These are phyloP conservation scores for Betta splendens DNA, from an alignment of 2,797 vertebrate genomes.

Conservation along the genomic window DNA sequence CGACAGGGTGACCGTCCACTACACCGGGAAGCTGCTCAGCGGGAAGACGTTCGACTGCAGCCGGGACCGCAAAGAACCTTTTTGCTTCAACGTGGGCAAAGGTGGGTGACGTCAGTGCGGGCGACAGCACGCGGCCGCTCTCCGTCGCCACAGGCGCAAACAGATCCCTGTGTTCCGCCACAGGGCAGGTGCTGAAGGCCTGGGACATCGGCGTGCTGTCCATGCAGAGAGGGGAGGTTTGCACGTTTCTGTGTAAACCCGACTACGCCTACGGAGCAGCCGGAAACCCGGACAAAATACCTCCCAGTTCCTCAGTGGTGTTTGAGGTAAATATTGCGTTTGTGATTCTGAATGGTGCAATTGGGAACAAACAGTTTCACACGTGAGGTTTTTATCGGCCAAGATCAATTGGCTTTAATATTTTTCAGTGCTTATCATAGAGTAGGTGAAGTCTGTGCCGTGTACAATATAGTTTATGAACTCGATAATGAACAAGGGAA, in stretches of 20 bases:
- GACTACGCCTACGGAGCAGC: slow-evolving; percentile 90
- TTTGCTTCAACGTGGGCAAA: slow-evolving; percentile 92
- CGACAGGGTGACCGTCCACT: slow-evolving; percentile 94
- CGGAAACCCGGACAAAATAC: slow-evolving; percentile 92
- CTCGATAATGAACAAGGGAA: neutral
- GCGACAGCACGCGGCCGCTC: too few relatives aligned
- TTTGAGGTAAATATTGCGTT: slow-evolving; percentile 85
- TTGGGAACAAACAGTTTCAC: too few relatives aligned
- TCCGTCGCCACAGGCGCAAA: neutral
- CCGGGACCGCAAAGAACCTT: slow-evolving; percentile 89
- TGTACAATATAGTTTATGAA: too few relatives aligned
- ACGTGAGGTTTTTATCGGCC: too few relatives aligned
- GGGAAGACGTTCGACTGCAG: slow-evolving; percentile 96
- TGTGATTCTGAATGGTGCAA: slow-evolving; percentile 22
- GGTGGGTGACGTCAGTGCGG: slow-evolving; percentile 83
- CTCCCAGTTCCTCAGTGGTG: slow-evolving; percentile 88
- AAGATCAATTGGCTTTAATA: too few relatives aligned
- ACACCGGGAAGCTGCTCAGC: slow-evolving; percentile 89
- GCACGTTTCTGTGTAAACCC: slow-evolving; percentile 88
- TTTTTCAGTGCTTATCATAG: too few relatives aligned
- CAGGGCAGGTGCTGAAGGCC: slow-evolving; percentile 95
- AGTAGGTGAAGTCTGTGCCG: too few relatives aligned
- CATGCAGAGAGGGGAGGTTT: slow-evolving; percentile 94
- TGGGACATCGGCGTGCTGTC: slow-evolving; percentile 93
- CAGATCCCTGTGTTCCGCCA: slow-evolving; percentile 17